Percentiles rank a stretch among this genome's conserved stretches.
These are phyloP conservation scores for Trachurus trachurus DNA, from an alignment of 2,797 vertebrate species.

Conservation along the genomic window DNA sequence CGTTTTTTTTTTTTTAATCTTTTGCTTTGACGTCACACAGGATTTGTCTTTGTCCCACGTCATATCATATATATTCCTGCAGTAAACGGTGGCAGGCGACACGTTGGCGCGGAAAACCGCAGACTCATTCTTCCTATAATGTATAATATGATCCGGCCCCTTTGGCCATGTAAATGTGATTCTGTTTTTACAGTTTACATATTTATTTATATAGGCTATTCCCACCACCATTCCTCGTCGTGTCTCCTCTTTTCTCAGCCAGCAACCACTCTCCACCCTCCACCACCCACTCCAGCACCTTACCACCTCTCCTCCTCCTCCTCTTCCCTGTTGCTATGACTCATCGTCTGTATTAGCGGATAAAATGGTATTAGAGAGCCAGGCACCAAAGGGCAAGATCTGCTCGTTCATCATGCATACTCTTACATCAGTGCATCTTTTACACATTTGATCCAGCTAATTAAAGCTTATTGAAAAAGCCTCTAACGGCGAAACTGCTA, in stretches of 20 bases:
- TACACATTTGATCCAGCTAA: conserved; percentile 77
- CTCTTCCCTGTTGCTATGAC: conserved; percentile 68
- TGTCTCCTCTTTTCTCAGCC: conserved; percentile 52
- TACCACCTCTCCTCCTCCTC: conserved; percentile 1
- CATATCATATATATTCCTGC: conserved; percentile 26
- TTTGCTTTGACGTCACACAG: conserved; percentile 30
- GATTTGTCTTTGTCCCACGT: neutral
- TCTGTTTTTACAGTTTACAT: neutral
- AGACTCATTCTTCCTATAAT: conserved; percentile 2
- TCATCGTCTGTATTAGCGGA: conserved; percentile 77
- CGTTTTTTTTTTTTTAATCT: no score
- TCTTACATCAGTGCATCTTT: conserved; percentile 72
- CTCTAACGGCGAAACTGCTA: conserved; percentile 65
- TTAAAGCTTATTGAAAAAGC: conserved; percentile 74
- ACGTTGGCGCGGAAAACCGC: conserved; percentile 2
- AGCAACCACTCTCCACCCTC: neutral
- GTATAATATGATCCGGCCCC: neutral
- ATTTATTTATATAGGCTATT: neutral
- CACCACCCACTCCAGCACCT: neutral
- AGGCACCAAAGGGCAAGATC: conserved; percentile 73
- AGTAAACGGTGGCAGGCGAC: conserved; percentile 8
- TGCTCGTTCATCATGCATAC: conserved; percentile 77
- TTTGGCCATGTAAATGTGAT: conserved; percentile 31
- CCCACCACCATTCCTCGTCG: conserved; percentile 50
- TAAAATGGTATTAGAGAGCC: conserved; percentile 71